Evolutionary conservation across 2,113 vertebrate species (phyloP).

Genomic region (Xyrauchen texanus): DNA sequence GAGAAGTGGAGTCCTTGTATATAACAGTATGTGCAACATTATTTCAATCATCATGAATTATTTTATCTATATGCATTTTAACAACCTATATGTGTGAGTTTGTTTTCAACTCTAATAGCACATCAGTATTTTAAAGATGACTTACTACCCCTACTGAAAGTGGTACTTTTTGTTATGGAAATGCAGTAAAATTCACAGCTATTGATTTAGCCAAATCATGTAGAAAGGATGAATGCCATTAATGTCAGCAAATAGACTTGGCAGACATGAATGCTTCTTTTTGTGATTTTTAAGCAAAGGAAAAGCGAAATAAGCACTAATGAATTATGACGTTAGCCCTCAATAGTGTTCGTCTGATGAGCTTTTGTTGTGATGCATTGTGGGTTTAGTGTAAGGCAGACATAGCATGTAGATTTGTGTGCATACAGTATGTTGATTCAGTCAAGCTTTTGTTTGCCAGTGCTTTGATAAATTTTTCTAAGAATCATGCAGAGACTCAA

Average conservation of each 20-base stretch:
- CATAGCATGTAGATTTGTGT: conserved; percentile 8
- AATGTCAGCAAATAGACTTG: conserved; percentile 58
- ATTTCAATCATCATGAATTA: too few relatives aligned
- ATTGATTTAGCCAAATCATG: not conserved
- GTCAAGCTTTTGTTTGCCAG: conserved; percentile 1
- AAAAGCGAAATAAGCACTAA: conserved; percentile 64
- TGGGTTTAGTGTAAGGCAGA: conserved; percentile 16
- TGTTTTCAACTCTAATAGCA: too few relatives aligned
- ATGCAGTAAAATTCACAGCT: not conserved
- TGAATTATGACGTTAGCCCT: conserved; percentile 57
- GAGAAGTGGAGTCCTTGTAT: too few relatives aligned
- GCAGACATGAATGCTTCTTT: not conserved
- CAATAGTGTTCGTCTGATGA: not conserved
- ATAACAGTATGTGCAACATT: too few relatives aligned
- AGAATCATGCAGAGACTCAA: not conserved
- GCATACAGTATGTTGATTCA: conserved; percentile 27
- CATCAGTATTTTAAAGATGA: too few relatives aligned
- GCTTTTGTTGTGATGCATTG: not conserved
- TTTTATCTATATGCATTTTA: too few relatives aligned
- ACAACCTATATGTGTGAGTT: too few relatives aligned
- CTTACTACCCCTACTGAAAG: too few relatives aligned
- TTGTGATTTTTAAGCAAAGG: not conserved
- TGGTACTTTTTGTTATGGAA: too few relatives aligned
- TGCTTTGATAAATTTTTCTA: not conserved
- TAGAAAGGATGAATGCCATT: not conserved